These are phyloP conservation scores for Odontophorus gujanensis DNA, from an alignment of 2,113 vertebrate species.

Conservation along the genomic window DNA sequence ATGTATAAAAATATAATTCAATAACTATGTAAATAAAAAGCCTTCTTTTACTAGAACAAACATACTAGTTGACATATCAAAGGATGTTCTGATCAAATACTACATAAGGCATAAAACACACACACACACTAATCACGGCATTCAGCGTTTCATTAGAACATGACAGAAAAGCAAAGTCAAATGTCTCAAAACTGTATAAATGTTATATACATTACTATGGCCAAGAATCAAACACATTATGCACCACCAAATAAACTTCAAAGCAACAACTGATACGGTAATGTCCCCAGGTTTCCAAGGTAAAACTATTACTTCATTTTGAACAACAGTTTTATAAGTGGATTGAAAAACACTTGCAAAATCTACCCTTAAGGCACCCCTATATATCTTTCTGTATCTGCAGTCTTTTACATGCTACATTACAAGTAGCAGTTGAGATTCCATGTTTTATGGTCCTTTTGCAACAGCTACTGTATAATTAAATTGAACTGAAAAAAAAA, in stretches of 20 bases:
- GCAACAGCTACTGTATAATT: background rate
- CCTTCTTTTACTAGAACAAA: background rate
- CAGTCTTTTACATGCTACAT: background rate
- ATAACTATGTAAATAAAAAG: background rate
- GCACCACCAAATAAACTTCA: background rate
- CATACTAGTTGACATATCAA: background rate
- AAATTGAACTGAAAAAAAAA: background rate
- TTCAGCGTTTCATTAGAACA: background rate
- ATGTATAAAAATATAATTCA: background rate
- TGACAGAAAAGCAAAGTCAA: background rate
- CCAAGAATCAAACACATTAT: background rate
- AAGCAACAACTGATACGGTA: background rate
- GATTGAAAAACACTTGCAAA: background rate
- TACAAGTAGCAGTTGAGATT: background rate
- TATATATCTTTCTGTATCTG: background rate
- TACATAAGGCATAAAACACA: background rate
- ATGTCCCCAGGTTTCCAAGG: background rate
- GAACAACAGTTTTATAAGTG: background rate
- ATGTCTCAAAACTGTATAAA: background rate
- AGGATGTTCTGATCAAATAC: background rate
- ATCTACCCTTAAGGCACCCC: constrained; percentile 3
- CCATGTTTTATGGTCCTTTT: background rate
- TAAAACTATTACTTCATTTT: background rate
- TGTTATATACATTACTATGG: background rate
- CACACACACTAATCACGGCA: background rate